These are phyloP conservation scores for Gobionotothen gibberifrons DNA, from an alignment of 2,797 vertebrate genomes.

Conservation along the genomic window DNA sequence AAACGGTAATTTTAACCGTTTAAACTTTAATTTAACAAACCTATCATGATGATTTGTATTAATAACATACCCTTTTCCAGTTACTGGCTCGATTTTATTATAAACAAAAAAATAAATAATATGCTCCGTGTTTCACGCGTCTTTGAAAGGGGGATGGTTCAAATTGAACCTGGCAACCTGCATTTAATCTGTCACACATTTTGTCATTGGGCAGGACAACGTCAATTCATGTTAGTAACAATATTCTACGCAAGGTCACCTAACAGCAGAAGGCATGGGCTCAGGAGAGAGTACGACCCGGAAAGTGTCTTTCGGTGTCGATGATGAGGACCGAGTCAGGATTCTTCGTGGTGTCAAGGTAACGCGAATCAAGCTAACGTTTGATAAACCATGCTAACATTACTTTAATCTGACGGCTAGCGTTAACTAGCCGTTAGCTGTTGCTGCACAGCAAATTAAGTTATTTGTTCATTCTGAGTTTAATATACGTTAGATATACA, in stretches of 20 bases:
- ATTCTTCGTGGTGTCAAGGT: slow-evolving; percentile 94
- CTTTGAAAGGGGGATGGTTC: neutral
- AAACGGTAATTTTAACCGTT: neutral
- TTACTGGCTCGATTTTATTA: fast-evolving
- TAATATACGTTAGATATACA: neutral
- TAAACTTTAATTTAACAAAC: neutral
- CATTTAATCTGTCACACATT: slow-evolving; percentile 62
- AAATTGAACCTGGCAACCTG: slow-evolving; percentile 62
- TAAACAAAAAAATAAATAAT: fast-evolving
- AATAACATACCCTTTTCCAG: fast-evolving
- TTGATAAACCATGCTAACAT: slow-evolving; percentile 49
- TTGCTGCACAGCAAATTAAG: neutral
- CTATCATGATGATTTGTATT: fast-evolving
- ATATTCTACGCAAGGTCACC: neutral
- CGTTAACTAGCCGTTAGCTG: slow-evolving; percentile 37
- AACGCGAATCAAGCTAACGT: slow-evolving; percentile 69
- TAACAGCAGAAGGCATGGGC: slow-evolving; percentile 81
- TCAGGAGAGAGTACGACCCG: slow-evolving; percentile 86
- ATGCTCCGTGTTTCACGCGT: neutral
- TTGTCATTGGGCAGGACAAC: slow-evolving; percentile 67
- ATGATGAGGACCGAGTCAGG: slow-evolving; percentile 90
- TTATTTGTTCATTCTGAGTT: neutral
- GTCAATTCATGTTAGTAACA: slow-evolving; percentile 19
- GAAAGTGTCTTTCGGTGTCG: slow-evolving; percentile 90
- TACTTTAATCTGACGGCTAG: slow-evolving; percentile 3